Evolutionary conservation across 2,888 invertebrate genomes (phyloP), one percentile per base, ranked within the genome.

Genomic region (Herminia tarsipennalis): DNA sequence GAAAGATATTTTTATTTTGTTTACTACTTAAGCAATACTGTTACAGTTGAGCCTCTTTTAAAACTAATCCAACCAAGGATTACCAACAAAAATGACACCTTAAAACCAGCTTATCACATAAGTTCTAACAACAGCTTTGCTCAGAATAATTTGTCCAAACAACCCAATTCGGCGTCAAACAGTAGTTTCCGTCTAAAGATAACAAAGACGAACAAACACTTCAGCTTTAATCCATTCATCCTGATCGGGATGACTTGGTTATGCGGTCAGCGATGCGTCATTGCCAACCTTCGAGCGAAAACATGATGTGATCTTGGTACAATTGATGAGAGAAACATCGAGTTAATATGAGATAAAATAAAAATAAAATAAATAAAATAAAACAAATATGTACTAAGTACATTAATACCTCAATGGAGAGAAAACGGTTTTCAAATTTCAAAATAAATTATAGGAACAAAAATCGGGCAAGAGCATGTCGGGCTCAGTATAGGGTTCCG

Each of bases 201-300:
- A 57, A 64, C 61, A 56, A 64, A 57, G 56, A 50, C 44, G 60
- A 35, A 53, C 64, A 66, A 54, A 66, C 56, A 60, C 32, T 45
- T 57, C 55, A 66, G 66, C 43, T 36, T 41, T 80, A 81, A 86
- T 81, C 84, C 79, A 58, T 60, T 75, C 81, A 85, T 87, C 86
- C 86, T 84, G 81, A 61, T 67, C 70, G 52, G 59, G 76, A 78
- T 78, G 81, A 70, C 72, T 73, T 66, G 58, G 51, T 70, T 76
- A 84, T 85, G 82, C 64, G 74, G 78, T 84, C 84, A 86, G 76
- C 68, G 61, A 44, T 79, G 79, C 70, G 79, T 81, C 81, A 81
- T 63, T 27, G 25, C 28, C 40, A 41, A 60, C 43, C 70, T 59
- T 59, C 56, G 56, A 55, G 54, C 58, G 56, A 62, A 63, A 75